These are phyloP conservation scores for Thunnus albacares DNA, from an alignment of 2,797 vertebrate species.

Conservation along the genomic window DNA sequence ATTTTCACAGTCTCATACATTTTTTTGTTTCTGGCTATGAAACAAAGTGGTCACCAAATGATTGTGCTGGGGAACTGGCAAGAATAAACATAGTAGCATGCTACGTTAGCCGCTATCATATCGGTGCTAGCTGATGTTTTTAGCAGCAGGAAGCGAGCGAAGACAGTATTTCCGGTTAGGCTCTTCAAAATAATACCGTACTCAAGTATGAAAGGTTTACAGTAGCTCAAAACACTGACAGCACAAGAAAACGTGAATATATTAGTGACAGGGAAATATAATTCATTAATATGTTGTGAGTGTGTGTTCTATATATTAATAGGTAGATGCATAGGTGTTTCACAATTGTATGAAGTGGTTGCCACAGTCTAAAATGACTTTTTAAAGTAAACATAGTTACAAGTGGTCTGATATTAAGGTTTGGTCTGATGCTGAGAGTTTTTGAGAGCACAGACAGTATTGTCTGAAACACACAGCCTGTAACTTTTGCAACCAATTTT, in stretches of 20 bases:
- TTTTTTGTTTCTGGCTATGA: neutral
- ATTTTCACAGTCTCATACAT: fast-evolving
- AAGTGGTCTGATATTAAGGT: no score
- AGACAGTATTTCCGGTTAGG: conserved; percentile 2
- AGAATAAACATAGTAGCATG: conserved; percentile 45
- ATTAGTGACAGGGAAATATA: neutral
- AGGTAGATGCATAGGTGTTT: no score
- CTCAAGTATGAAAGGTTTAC: neutral
- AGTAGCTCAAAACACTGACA: neutral
- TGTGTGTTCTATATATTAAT: no score
- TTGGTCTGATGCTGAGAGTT: no score
- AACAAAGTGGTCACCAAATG: neutral
- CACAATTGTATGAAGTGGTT: no score
- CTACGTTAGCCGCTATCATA: conserved; percentile 58
- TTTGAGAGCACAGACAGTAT: no score
- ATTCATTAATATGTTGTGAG: neutral
- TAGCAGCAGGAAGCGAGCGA: conserved; percentile 36
- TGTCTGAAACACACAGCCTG: neutral
- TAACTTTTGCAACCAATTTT: neutral
- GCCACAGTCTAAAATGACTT: no score
- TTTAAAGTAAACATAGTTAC: no score
- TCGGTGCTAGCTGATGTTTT: conserved; percentile 56
- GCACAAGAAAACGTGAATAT: no score
- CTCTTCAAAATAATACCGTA: conserved; percentile 46
- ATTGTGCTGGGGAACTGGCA: neutral